Evolutionary conservation across 1,140 invertebrate genomes (phyloP).

Genomic region (Scaptomyza hsui): DNA sequence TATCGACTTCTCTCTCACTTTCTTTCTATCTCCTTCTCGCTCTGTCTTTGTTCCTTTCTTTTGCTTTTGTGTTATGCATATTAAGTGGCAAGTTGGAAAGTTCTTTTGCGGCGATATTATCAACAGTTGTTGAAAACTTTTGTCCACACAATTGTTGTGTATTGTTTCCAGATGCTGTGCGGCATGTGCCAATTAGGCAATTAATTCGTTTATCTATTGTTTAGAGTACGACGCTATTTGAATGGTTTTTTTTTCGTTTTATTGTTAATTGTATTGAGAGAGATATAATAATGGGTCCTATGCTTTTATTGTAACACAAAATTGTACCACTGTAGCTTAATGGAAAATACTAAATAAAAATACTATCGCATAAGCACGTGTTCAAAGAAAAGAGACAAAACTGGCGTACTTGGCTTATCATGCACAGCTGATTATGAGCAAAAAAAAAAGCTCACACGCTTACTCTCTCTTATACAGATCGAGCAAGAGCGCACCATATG

Average conservation of each 20-base stretch:
- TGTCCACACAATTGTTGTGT: conserved; percentile 17
- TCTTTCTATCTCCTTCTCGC: conserved; percentile 8
- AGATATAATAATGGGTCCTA: background rate
- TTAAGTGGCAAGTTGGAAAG: background rate
- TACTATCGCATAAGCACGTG: background rate
- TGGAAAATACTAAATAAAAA: background rate
- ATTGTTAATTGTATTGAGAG: background rate
- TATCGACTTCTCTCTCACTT: conserved; percentile 28
- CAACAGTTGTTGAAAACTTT: conserved; percentile 28
- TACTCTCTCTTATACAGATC: conserved; percentile 8
- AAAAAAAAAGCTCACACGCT: conserved; percentile 28
- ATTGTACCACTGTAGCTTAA: no score
- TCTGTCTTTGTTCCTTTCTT: background rate
- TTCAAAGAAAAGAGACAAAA: background rate
- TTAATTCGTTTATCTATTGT: conserved; percentile 21
- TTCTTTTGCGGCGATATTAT: conserved; percentile 18
- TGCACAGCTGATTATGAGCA: conserved; percentile 4
- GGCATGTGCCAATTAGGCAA: conserved; percentile 22
- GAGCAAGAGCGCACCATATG: background rate
- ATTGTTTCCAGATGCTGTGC: background rate
- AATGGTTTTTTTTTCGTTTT: background rate
- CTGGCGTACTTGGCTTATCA: conserved; percentile 22
- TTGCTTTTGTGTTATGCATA: conserved; percentile 3
- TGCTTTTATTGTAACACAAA: no score
- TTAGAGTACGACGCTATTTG: background rate